Conservation (phyloP, 2,113 vertebrate genomes). For the Podocnemis expansa region DNA sequence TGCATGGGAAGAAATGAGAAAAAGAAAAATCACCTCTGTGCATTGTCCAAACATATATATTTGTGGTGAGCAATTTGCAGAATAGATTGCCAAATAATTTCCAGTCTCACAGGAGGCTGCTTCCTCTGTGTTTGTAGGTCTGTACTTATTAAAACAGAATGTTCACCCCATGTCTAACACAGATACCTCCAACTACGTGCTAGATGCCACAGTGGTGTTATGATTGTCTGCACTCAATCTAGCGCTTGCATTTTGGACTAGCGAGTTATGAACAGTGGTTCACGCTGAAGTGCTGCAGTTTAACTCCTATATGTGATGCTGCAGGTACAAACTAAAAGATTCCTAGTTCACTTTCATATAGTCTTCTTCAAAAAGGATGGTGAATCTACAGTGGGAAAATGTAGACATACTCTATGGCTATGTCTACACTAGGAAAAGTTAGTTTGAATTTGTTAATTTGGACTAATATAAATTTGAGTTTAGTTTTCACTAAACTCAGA, state of each 20-base stretch:
- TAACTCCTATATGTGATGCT: background rate
- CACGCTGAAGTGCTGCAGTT: background rate
- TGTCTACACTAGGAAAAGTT: too few relatives aligned
- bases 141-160: background rate
- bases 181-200: background rate
- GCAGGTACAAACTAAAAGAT: background rate
- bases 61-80: constrained; percentile 34
- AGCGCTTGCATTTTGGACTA: background rate
- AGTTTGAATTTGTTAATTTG: too few relatives aligned
- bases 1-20: constrained; percentile 24
- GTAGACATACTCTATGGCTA: background rate
- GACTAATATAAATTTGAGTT: too few relatives aligned
- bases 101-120: background rate
- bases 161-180: fast-evolving
- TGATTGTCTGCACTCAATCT: background rate
- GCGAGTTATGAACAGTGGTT: background rate
- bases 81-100: constrained; percentile 50
- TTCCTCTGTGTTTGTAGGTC: constrained; percentile 2
- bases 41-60: constrained; percentile 39
- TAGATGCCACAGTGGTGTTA: background rate
- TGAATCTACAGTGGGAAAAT: background rate
- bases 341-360: background rate
- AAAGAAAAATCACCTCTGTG: constrained; percentile 3
- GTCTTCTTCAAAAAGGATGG: background rate
- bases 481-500: too few relatives aligned